phyloP scores from a whole-genome alignment of 2,113 vertebrate species.

The Syrrhaptes paradoxus region DNA sequence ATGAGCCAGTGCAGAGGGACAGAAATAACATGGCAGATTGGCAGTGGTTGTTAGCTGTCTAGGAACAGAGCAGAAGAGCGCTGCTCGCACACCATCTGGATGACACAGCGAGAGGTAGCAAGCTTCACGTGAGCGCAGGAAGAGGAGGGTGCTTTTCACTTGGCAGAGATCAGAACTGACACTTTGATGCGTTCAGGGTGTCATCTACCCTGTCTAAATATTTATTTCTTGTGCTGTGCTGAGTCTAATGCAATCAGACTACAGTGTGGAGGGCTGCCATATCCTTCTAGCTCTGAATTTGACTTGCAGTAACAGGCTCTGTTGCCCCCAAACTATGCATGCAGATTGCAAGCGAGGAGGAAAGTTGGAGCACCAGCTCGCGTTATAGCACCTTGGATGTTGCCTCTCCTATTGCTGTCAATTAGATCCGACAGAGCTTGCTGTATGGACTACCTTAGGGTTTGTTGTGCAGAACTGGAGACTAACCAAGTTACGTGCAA shows the following conservation, averaged over 20 bases:
- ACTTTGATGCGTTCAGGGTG: conserved; percentile 72
- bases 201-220: conserved; percentile 81
- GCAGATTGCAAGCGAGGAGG: background rate
- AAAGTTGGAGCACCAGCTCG: background rate
- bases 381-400: background rate
- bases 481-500: rapidly evolving
- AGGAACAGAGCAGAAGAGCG: conserved; percentile 38
- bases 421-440: background rate
- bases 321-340: conserved; percentile 22
- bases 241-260: conserved; percentile 79
- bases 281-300: conserved; percentile 73
- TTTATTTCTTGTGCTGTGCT: conserved; percentile 75
- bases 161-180: conserved; percentile 75
- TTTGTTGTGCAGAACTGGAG: background rate
- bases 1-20: conserved; percentile 47
- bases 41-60: conserved; percentile 34
- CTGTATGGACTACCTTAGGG: background rate
- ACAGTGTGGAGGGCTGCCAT: conserved; percentile 75
- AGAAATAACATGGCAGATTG: conserved; percentile 63
- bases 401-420: background rate
- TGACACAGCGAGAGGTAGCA: conserved; percentile 50
- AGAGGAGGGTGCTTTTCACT: conserved; percentile 60
- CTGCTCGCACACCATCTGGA: conserved; percentile 69
- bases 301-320: conserved; percentile 45
- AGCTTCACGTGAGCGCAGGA: conserved; percentile 27